A percentile compares a stretch with the other conserved stretches of the same genome.
phyloP scores from a whole-genome alignment of 2,113 vertebrate genomes.

The Cryptomyrus ogoouensis region DNA sequence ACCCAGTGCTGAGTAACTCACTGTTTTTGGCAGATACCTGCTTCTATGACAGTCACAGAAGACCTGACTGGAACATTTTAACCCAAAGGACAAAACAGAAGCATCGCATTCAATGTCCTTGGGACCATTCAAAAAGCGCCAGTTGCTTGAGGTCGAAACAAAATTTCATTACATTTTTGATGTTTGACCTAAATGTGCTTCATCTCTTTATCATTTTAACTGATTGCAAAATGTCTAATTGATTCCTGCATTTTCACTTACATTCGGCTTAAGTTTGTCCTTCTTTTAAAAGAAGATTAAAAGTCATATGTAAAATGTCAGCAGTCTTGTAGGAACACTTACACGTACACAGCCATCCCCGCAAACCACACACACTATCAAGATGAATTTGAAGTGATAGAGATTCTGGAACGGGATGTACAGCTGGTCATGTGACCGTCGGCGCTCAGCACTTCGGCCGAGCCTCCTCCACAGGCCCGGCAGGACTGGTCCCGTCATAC shows the following conservation, averaged over 20 bases:
- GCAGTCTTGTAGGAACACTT: background rate
- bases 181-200: background rate
- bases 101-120: background rate
- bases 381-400: background rate
- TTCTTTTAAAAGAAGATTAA: background rate
- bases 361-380: background rate
- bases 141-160: background rate
- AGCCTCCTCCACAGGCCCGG: background rate
- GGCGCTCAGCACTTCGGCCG: background rate
- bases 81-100: background rate
- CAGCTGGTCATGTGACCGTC: background rate
- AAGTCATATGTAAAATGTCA: background rate
- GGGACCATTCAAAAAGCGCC: background rate
- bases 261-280: background rate
- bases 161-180: background rate
- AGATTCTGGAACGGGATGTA: background rate
- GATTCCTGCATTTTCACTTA: background rate
- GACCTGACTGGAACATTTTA: background rate
- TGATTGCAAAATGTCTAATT: background rate
- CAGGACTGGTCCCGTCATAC: background rate
- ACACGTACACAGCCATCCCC: no score
- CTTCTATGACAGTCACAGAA: background rate
- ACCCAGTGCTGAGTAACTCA: background rate
- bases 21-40: background rate
- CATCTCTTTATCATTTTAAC: background rate